Evolutionary conservation across 2,888 invertebrate genomes (phyloP).

Genomic region (Boloria euphrosyne): DNA sequence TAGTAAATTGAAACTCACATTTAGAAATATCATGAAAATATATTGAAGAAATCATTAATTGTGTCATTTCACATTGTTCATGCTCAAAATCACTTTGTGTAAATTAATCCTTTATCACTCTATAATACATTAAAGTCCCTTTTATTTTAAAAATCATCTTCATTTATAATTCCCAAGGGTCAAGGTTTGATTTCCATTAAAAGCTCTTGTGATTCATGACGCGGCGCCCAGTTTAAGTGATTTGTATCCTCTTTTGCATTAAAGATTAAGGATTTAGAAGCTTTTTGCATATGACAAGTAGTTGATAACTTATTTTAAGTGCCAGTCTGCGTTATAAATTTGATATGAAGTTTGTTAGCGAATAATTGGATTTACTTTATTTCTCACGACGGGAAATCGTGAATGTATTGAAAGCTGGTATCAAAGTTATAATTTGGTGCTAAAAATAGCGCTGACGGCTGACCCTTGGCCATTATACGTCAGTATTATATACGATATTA

Average conservation of each 20-base stretch:
- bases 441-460: slow-evolving; percentile 3
- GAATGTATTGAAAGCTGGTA: slow-evolving; percentile 19
- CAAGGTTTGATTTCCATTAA: slow-evolving; percentile 49
- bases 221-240: slow-evolving; percentile 40
- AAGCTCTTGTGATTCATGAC: slow-evolving; percentile 48
- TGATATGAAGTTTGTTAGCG: slow-evolving; percentile 25
- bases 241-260: slow-evolving; percentile 29
- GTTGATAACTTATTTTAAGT: slow-evolving; percentile 37
- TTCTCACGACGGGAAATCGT: slow-evolving; percentile 10
- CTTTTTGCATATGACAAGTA: slow-evolving; percentile 33
- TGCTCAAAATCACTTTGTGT: slow-evolving; percentile 52
- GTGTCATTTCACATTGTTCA: slow-evolving; percentile 37
- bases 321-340: slow-evolving; percentile 33
- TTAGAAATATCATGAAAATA: neutral
- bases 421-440: slow-evolving; percentile 19
- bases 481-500: neutral
- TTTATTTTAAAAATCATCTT: slow-evolving; percentile 44
- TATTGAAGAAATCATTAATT: slow-evolving; percentile 39
- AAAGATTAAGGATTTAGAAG: slow-evolving; percentile 37
- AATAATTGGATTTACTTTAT: slow-evolving; percentile 25
- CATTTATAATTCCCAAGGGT: slow-evolving; percentile 36
- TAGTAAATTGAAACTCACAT: too few species aligned
- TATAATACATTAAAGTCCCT: slow-evolving; percentile 49
- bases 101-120: slow-evolving; percentile 56
- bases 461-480: slow-evolving; percentile 6